Evolutionary conservation across 2,888 invertebrate genomes (phyloP), one percentile per base, ranked within the genome.

Genomic region (Patella depressa): DNA sequence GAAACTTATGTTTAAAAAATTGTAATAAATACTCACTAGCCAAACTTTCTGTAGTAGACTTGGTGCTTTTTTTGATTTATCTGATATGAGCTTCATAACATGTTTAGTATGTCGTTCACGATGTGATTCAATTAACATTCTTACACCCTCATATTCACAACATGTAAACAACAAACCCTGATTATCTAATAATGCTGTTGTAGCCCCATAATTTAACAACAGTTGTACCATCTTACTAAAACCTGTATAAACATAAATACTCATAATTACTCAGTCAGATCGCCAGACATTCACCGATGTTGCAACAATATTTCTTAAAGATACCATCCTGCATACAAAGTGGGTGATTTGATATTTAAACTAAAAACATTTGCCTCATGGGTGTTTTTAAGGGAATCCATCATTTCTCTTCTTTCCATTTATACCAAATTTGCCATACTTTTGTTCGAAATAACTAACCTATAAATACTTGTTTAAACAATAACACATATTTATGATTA

Each of bases 131-230:
- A 90, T 87, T 73, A 87, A 81, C 15, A 85, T 83, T 73, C 88
- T 85, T 3, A 89, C 88, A 7, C 90, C 90, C 59, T 88, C 88
- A 80, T 80, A 90, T 74, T 87, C 88, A 0, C 85, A 82, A 29
- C 87, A 87, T 7, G 84, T 83, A 76, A 88, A 88, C 72, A 90
- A 82, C 24, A 81, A 72, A 3, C 90, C 89, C 17, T 79, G 79
- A 0, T 69, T 45, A 70, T 88, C 85, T 72, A 89, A 77, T 2
- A 90, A 76, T 0, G 89, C 84, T 24, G 89, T 87, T 0, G 89
- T 87, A 2, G 89, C 88, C 9, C 89, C 89, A 59, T 82, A 76
- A 14, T 82, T 77, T 14, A 90, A 81, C 72, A 90, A 79, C 2
- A 84, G 78, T 55, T 82, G 83, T 1, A 89, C 88, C n/a, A 89